Conservation (phyloP, 1,140 invertebrate genomes). For the Drosophila bipectinata region DNA sequence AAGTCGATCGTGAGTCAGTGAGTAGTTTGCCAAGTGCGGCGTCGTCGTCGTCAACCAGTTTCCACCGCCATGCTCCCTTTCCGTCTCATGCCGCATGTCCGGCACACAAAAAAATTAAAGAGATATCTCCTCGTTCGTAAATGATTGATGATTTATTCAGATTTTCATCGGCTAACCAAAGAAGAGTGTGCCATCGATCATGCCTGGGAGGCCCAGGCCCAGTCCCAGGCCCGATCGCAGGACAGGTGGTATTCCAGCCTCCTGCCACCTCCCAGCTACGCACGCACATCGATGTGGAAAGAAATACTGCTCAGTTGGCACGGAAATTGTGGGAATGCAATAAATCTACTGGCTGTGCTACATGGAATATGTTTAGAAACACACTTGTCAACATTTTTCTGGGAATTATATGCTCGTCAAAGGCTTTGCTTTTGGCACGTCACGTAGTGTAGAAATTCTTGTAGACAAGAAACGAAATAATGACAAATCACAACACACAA, state of each 20-base stretch:
- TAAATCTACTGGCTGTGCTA: slow-evolving; percentile 20
- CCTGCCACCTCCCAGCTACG: background rate
- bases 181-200: slow-evolving; percentile 60
- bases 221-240: background rate
- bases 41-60: slow-evolving; percentile 63
- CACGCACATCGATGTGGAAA: background rate
- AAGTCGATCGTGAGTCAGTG: slow-evolving; percentile 71
- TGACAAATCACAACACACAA: slow-evolving; percentile 42
- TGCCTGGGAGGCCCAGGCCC: slow-evolving; percentile 14
- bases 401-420: slow-evolving; percentile 33
- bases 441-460: slow-evolving; percentile 21
- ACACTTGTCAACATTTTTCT: slow-evolving; percentile 28
- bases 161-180: slow-evolving; percentile 42
- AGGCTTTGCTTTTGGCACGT: slow-evolving; percentile 48
- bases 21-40: slow-evolving; percentile 49
- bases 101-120: background rate
- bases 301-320: slow-evolving; percentile 33
- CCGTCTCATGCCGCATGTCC: slow-evolving; percentile 2
- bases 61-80: slow-evolving; percentile 27
- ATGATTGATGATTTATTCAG: slow-evolving; percentile 70
- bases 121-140: slow-evolving; percentile 20
- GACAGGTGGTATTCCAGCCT: slow-evolving; percentile 11
- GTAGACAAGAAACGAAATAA: slow-evolving; percentile 25
- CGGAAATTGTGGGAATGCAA: slow-evolving; percentile 43
- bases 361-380: slow-evolving; percentile 19